A percentile compares a stretch with the other conserved stretches of the same genome.
phyloP scores from a whole-genome alignment of 2,797 vertebrate species.

The Pelodytes ibericus region DNA sequence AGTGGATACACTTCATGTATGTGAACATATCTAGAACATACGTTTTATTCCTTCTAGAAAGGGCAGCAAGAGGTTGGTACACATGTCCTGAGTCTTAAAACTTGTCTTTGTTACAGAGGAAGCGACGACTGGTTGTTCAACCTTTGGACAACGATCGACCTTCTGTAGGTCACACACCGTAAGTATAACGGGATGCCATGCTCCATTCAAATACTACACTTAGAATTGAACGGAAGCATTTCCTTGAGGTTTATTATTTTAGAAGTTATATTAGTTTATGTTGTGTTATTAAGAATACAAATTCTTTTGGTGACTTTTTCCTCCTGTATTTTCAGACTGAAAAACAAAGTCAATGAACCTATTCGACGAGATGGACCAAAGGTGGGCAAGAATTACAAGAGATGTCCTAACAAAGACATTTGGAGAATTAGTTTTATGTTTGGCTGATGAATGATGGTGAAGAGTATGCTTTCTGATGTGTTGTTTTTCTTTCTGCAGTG shows the following conservation, averaged over 20 bases:
- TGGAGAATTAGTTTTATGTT: background rate
- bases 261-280: background rate
- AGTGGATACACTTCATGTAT: too few relatives aligned
- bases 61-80: too few relatives aligned
- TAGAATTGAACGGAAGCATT: background rate
- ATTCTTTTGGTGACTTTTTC: constrained; percentile 23
- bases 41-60: too few relatives aligned
- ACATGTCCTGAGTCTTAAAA: too few relatives aligned
- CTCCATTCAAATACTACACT: background rate
- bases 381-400: constrained; percentile 72
- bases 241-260: too few relatives aligned
- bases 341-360: constrained; percentile 83
- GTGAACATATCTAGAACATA: too few relatives aligned
- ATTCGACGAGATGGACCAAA: constrained; percentile 93
- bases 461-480: constrained; percentile 58
- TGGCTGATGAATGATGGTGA: background rate
- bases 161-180: constrained; percentile 74
- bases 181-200: constrained; percentile 66
- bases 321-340: constrained; percentile 74
- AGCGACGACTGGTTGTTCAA: constrained; percentile 83
- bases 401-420: too few relatives aligned
- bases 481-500: constrained; percentile 76
- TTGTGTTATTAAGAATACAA: background rate
- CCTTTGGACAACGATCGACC: constrained; percentile 76
- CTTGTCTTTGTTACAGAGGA: constrained; percentile 76